A percentile compares a stretch with the other conserved stretches of the same genome.
Conservation (phyloP, 2,888 invertebrate genomes). For the Tetramorium bicarinatum region DNA sequence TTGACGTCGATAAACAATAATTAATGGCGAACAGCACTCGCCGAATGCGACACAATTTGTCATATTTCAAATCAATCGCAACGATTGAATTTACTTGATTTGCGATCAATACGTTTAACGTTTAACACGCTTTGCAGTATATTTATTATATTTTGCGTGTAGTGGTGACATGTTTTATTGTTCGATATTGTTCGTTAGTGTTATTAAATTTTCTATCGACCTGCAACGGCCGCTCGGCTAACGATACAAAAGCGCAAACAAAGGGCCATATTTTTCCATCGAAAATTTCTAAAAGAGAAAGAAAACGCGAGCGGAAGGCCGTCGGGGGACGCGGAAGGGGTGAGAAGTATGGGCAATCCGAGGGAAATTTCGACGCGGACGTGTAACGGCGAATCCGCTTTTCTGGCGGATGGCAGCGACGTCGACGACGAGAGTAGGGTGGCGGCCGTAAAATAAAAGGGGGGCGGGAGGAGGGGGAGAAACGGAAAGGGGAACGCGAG, state of each 20-base stretch:
- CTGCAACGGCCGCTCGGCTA: neutral
- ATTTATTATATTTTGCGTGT: neutral
- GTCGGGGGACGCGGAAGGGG: neutral
- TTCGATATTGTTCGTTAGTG: neutral
- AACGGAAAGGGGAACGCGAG: slow-evolving; percentile 67
- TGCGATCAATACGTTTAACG: neutral
- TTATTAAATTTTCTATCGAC: slow-evolving; percentile 24
- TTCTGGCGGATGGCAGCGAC: slow-evolving; percentile 72
- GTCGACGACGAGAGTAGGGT: slow-evolving; percentile 66
- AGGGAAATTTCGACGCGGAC: slow-evolving; percentile 59
- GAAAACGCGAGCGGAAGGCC: slow-evolving; percentile 27
- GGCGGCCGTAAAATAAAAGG: slow-evolving; percentile 46
- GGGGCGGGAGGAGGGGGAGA: neutral
- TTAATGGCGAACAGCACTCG: neutral
- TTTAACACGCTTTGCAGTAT: neutral
- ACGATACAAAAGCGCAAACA: slow-evolving; percentile 48
- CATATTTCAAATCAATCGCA: neutral
- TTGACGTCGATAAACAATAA: slow-evolving; percentile 7
- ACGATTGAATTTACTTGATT: neutral
- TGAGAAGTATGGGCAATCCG: slow-evolving; percentile 36
- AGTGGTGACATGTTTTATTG: neutral
- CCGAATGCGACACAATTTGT: neutral
- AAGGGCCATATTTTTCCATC: slow-evolving; percentile 54
- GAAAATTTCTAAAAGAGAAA: slow-evolving; percentile 52
- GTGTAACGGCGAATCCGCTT: slow-evolving; percentile 76